These are phyloP conservation scores for Melipona bicolor DNA, from an alignment of 2,888 invertebrate genomes.

Conservation along the genomic window DNA sequence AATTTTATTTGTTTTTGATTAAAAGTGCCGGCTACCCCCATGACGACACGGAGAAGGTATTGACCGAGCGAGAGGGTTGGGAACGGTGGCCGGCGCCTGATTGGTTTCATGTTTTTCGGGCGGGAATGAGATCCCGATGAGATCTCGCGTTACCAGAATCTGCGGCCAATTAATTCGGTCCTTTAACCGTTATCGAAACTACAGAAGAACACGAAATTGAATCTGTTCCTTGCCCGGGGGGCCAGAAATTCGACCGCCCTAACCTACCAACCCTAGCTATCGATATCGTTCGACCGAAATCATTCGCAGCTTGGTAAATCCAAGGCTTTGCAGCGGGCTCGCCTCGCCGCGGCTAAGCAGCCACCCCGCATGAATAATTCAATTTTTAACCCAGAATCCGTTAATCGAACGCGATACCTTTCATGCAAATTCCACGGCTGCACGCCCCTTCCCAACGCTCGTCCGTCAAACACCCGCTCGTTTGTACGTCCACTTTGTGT, in stretches of 20 bases:
- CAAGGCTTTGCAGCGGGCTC: neutral
- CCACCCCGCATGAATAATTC: slow-evolving; percentile 70
- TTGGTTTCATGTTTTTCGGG: slow-evolving; percentile 15
- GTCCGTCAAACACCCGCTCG: slow-evolving; percentile 42
- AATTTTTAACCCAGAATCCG: slow-evolving; percentile 60
- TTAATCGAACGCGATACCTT: slow-evolving; percentile 70
- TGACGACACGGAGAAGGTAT: neutral
- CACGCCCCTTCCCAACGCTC: neutral
- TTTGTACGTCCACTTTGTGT: neutral
- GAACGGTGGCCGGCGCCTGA: neutral
- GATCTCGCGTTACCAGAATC: neutral
- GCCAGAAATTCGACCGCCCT: neutral
- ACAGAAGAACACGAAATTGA: neutral
- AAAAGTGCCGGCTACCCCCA: neutral
- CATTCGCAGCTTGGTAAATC: neutral
- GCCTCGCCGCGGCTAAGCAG: slow-evolving; percentile 20
- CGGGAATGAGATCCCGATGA: neutral
- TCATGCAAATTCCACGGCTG: slow-evolving; percentile 60
- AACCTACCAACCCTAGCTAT: too few species aligned
- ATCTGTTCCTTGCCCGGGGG: neutral
- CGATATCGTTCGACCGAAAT: neutral
- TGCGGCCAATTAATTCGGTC: neutral
- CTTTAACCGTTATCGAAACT: neutral
- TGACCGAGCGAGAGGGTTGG: neutral
- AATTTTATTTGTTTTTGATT: neutral